phyloP scores from a whole-genome alignment of 2,797 vertebrate genomes.

The Choloepus didactylus region DNA sequence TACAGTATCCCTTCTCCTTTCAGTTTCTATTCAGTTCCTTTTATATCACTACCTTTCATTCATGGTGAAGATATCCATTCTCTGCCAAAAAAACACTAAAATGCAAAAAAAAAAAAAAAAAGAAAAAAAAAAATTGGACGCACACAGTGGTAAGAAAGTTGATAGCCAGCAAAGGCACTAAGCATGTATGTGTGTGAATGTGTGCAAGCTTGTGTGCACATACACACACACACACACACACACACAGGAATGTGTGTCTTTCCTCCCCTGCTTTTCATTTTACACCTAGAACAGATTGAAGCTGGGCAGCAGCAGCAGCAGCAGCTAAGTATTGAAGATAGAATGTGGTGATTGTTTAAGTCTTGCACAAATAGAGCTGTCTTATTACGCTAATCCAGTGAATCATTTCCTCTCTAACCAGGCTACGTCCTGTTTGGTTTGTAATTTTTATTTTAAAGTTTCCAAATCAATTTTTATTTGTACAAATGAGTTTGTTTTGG shows the following conservation, averaged over 20 bases:
- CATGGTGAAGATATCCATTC: slow-evolving; percentile 50
- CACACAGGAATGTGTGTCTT: background rate
- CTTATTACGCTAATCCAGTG: slow-evolving; percentile 78
- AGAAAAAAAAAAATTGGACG: slow-evolving; percentile 75
- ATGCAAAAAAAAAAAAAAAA: slow-evolving; percentile 1
- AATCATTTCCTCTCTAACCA: slow-evolving; percentile 82
- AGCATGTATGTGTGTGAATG: slow-evolving; percentile 12
- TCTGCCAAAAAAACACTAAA: slow-evolving; percentile 77
- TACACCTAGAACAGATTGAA: slow-evolving; percentile 40
- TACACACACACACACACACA: background rate
- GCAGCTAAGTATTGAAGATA: slow-evolving; percentile 52
- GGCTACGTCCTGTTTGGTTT: slow-evolving; percentile 82
- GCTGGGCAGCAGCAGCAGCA: slow-evolving; percentile 40
- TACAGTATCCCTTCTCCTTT: slow-evolving; percentile 38
- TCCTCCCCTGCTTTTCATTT: slow-evolving; percentile 52
- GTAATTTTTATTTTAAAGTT: slow-evolving; percentile 80
- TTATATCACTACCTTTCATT: slow-evolving; percentile 72
- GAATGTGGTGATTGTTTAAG: slow-evolving; percentile 73
- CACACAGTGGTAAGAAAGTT: slow-evolving; percentile 61
- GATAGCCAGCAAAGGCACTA: slow-evolving; percentile 71
- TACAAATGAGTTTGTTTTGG: slow-evolving; percentile 78
- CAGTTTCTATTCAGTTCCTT: slow-evolving; percentile 53
- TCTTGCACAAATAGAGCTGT: slow-evolving; percentile 78
- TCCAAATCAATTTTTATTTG: slow-evolving; percentile 81
- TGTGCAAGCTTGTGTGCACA: background rate